These are phyloP conservation scores for Lottia gigantea DNA, from an alignment of 2,888 invertebrate genomes.

Conservation along the genomic window DNA sequence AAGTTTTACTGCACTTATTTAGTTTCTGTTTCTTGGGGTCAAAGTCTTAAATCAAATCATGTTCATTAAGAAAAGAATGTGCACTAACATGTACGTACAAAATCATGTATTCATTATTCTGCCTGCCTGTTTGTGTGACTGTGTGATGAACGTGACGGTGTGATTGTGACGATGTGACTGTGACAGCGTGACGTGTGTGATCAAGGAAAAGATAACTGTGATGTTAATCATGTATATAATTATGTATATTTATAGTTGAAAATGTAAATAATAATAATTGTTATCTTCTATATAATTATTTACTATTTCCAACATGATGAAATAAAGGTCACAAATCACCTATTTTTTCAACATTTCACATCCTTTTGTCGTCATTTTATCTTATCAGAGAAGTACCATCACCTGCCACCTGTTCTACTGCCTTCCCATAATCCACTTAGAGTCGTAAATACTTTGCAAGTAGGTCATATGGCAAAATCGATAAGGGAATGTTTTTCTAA, in stretches of 20 bases:
- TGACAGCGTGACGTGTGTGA: background rate
- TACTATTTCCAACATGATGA: slow-evolving; percentile 50
- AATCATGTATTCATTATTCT: background rate
- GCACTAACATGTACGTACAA: background rate
- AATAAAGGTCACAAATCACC: slow-evolving; percentile 56
- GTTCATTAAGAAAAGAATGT: background rate
- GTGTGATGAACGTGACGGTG: too few species aligned
- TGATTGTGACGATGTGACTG: too few species aligned
- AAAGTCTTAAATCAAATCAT: slow-evolving; percentile 3
- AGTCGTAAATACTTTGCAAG: too few species aligned
- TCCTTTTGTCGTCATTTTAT: too few species aligned
- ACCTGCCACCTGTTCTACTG: too few species aligned
- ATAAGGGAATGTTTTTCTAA: too few species aligned
- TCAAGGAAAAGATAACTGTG: slow-evolving; percentile 34
- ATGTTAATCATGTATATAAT: slow-evolving; percentile 48
- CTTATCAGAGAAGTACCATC: too few species aligned
- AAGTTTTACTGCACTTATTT: too few species aligned
- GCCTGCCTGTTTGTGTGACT: background rate
- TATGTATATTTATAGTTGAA: slow-evolving; percentile 52
- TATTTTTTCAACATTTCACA: slow-evolving; percentile 48
- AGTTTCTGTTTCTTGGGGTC: background rate
- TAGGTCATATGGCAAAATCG: too few species aligned
- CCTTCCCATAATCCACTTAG: too few species aligned
- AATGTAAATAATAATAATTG: slow-evolving; percentile 43
- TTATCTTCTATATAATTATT: slow-evolving; percentile 49